Conservation (phyloP, 2,888 invertebrate genomes). For the Melanostoma scalare region DNA sequence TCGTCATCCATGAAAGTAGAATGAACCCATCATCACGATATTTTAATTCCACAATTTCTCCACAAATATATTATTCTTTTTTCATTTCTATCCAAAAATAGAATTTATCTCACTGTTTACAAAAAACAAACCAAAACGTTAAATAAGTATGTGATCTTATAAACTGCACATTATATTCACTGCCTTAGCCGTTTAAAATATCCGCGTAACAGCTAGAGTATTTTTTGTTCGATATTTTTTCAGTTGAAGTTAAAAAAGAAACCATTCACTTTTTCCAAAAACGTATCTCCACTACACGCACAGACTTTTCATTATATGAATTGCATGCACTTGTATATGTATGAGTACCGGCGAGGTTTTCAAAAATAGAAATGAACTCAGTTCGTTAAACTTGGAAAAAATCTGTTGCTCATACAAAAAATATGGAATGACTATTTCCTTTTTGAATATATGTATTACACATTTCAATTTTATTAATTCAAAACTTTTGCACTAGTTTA, state of each 20-base stretch:
- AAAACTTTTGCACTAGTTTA: conserved; percentile 5
- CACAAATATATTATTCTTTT: conserved; percentile 28
- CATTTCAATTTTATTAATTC: background rate
- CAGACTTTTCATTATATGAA: conserved; percentile 44
- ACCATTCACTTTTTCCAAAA: conserved; percentile 48
- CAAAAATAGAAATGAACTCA: conserved; percentile 83
- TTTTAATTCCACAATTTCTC: conserved; percentile 51
- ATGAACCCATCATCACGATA: conserved; percentile 63
- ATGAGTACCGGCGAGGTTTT: conserved; percentile 74
- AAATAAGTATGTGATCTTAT: conserved; percentile 1
- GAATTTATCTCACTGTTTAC: conserved; percentile 48
- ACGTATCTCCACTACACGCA: conserved; percentile 38
- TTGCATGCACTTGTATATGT: conserved; percentile 56
- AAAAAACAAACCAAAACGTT: background rate
- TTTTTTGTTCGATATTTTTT: conserved; percentile 16
- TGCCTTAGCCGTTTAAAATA: background rate
- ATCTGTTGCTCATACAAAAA: conserved; percentile 49
- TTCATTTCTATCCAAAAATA: conserved; percentile 49
- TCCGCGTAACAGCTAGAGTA: background rate
- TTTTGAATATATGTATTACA: conserved; percentile 16
- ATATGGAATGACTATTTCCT: conserved; percentile 23
- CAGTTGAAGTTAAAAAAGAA: conserved; percentile 2
- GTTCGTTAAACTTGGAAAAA: conserved; percentile 81
- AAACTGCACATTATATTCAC: conserved; percentile 42
- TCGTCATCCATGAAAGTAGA: conserved; percentile 51